phyloP scores from a whole-genome alignment of 2,888 invertebrate species.

The Polydrusus cervinus region DNA sequence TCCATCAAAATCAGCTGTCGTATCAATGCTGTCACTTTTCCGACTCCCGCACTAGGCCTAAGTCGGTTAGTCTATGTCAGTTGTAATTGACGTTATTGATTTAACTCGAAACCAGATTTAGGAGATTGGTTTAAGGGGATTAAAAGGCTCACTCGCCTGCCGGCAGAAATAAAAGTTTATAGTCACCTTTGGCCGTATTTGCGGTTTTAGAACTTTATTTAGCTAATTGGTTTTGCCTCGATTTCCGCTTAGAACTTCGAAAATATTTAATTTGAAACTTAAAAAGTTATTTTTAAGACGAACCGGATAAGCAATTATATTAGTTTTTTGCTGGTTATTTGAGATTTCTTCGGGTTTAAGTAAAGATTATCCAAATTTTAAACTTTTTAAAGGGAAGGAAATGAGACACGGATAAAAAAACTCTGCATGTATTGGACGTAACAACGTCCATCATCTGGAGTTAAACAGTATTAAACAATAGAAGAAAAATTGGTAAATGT shows the following conservation, averaged over 20 bases:
- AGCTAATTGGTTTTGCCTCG: conserved; percentile 1
- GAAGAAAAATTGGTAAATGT: too few species aligned
- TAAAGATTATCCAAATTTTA: too few species aligned
- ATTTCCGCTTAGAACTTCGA: conserved; percentile 2
- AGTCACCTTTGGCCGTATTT: conserved; percentile 15
- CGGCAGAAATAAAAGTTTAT: conserved; percentile 17
- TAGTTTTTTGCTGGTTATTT: too few species aligned
- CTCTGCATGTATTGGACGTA: too few species aligned
- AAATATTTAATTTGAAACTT: neutral
- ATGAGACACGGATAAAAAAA: too few species aligned
- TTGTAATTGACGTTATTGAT: conserved; percentile 44
- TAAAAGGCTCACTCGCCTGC: conserved; percentile 23
- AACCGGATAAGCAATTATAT: too few species aligned
- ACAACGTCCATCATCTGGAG: too few species aligned
- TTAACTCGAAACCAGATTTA: conserved; percentile 30
- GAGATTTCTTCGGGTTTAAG: too few species aligned
- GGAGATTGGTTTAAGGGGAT: conserved; percentile 29
- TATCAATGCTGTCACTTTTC: neutral
- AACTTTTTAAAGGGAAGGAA: too few species aligned
- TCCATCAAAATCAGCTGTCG: too few species aligned
- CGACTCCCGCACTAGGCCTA: conserved; percentile 3
- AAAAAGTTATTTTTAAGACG: too few species aligned
- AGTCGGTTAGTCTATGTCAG: conserved; percentile 41
- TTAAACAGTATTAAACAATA: too few species aligned
- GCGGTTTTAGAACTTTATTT: conserved; percentile 15